phyloP scores from a whole-genome alignment of 2,797 vertebrate genomes.

The Danio kyathit region DNA sequence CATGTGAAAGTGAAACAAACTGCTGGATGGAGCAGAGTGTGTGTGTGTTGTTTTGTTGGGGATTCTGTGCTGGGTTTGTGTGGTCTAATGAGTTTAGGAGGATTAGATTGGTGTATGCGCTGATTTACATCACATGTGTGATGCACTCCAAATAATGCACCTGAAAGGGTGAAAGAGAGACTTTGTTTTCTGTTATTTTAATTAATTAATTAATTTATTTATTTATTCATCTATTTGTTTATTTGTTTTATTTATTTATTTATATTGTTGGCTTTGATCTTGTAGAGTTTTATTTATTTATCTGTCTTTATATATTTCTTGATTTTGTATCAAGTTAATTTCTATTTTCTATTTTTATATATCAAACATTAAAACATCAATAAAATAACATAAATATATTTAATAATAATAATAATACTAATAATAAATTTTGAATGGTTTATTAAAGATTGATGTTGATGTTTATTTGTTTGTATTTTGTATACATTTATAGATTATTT shows the following conservation, averaged over 20 bases:
- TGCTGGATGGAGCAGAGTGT: no score
- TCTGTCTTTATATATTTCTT: no score
- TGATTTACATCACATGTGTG: not conserved
- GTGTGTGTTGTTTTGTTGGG: not conserved
- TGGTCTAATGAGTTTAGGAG: not conserved
- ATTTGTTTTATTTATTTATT: not conserved
- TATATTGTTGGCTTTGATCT: no score
- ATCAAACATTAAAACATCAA: no score
- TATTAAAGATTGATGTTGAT: no score
- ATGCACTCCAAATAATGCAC: not conserved
- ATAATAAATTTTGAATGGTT: no score
- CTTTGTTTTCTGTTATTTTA: not conserved
- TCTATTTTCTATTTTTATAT: no score
- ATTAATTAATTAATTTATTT: not conserved
- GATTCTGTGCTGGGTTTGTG: not conserved
- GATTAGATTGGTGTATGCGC: not conserved
- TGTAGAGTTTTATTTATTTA: no score
- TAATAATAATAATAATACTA: no score
- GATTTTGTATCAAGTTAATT: not conserved
- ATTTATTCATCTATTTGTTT: not conserved
- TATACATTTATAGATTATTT: no score
- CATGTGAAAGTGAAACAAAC: conserved; percentile 10
- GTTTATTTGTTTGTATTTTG: no score
- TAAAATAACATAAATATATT: no score
- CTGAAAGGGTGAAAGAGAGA: not conserved